Evolutionary conservation across 2,797 vertebrate species (phyloP), one percentile per base, ranked within the genome.

Genomic region (Dendrocincla tyrannina): DNA sequence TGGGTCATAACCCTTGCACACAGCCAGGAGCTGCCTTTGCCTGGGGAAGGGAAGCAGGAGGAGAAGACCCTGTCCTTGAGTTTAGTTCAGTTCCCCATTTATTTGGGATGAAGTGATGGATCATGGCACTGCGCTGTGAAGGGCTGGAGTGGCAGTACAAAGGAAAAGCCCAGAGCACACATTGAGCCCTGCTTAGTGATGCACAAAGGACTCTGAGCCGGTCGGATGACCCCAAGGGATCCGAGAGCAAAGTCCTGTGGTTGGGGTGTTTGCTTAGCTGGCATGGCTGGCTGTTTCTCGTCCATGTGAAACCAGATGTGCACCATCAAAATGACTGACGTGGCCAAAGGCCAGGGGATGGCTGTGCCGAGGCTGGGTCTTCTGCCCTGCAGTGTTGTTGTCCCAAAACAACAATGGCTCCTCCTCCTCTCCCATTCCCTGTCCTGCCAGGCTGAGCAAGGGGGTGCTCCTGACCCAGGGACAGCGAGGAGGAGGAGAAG

Each of bases 181-280:
- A 79, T 78, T 5, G 50, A 91, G 81, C 81, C 58, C 84, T 85
- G 67, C 78, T 85, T 52, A 92, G 89, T 52, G 85, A 81, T 12
- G 5, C 91, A 93, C 89, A 92, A 80, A 94, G 89, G 89, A 18
- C 75, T 94, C 27, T 39, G 87, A 87, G 91, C 70, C 7, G 27
- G 23, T 44, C 5, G 28, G 81, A 70, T 89, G 93, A 88, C 44
- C 94, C 87, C 81, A 13, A 17, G 93, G 92, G 91, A 82, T 87
- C 5, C 3, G 4, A 39, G 74, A 89, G 91, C 75, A 41, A 22
- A 92, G 91, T 79, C 67, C 92, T 56, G 2, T 17, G 35, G 81
- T 37, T 9, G 56, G 80, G 90, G 27, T 93, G 89, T 93, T 95
- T 85, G 91, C 87, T 93, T 56, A 91, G 91, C 74, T 47, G 6